phyloP scores from a whole-genome alignment of 2,888 invertebrate genomes.

The Latrodectus hesperus region DNA sequence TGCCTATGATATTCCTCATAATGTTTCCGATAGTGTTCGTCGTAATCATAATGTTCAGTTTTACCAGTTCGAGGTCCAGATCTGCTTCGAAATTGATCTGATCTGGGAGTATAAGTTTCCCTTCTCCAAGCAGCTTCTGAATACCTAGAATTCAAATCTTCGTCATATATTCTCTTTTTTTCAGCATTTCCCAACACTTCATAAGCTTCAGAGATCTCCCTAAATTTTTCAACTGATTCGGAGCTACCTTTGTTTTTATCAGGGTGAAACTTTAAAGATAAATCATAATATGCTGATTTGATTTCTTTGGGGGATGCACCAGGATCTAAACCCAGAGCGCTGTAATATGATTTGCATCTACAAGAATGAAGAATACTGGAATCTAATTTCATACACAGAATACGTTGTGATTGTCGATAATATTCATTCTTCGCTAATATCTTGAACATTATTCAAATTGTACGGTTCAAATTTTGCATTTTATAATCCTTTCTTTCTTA shows the following conservation, averaged over 20 bases:
- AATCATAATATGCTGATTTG: slow-evolving; percentile 90
- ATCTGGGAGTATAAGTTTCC: not conserved
- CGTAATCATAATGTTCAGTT: slow-evolving; percentile 45
- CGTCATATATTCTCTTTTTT: slow-evolving; percentile 86
- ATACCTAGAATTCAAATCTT: not conserved
- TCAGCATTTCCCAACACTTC: slow-evolving; percentile 85
- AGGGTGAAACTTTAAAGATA: slow-evolving; percentile 91
- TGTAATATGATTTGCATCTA: slow-evolving; percentile 76
- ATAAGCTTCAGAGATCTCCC: slow-evolving; percentile 88
- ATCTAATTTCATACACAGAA: no score
- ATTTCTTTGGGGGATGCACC: slow-evolving; percentile 87
- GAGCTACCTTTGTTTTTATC: slow-evolving; percentile 84
- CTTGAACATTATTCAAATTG: no score
- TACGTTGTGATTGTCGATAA: no score
- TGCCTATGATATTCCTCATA: slow-evolving; percentile 39
- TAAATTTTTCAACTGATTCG: slow-evolving; percentile 81
- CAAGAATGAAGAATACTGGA: no score
- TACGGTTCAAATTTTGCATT: no score
- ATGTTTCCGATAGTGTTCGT: slow-evolving; percentile 49
- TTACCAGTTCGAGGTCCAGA: slow-evolving; percentile 21
- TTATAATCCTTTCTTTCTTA: no score
- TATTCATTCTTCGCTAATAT: no score
- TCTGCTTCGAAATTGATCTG: not conserved
- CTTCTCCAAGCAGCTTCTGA: not conserved
- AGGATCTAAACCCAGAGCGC: slow-evolving; percentile 82